Evolutionary conservation across 2,888 invertebrate species (phyloP).

Genomic region (Agonopterix heracliana): DNA sequence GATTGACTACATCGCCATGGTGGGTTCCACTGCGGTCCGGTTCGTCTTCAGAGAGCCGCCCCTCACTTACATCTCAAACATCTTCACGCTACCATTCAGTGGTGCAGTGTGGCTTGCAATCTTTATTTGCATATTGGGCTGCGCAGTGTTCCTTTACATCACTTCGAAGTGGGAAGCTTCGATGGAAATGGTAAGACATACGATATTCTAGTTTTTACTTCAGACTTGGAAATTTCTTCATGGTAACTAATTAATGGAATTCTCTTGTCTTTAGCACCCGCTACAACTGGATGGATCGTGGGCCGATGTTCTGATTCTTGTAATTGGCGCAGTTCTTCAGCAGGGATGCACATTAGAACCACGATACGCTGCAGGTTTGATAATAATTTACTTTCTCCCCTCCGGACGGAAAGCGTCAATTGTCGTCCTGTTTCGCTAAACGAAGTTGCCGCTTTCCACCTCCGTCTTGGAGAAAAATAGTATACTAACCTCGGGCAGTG

Average conservation of each 20-base stretch:
- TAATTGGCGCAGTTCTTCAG: constrained; percentile 76
- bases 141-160: constrained; percentile 59
- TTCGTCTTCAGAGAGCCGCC: constrained; percentile 82
- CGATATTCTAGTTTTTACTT: neutral
- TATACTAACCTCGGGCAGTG: too few relatives aligned
- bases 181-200: constrained; percentile 48
- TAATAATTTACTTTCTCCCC: too few relatives aligned
- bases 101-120: constrained; percentile 78
- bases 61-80: constrained; percentile 79
- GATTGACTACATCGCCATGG: constrained; percentile 75
- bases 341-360: constrained; percentile 76
- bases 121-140: constrained; percentile 63
- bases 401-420: too few relatives aligned
- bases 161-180: constrained; percentile 68
- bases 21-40: constrained; percentile 67
- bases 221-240: too few relatives aligned
- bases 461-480: too few relatives aligned
- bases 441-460: too few relatives aligned
- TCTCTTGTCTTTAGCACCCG: constrained; percentile 45
- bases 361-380: constrained; percentile 55
- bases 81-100: constrained; percentile 80
- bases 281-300: constrained; percentile 61
- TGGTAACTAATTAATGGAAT: too few relatives aligned
- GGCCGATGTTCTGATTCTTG: constrained; percentile 71
- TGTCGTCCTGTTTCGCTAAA: too few relatives aligned